phyloP scores from a whole-genome alignment of 2,888 invertebrate species.

The Cataglyphis livida region DNA sequence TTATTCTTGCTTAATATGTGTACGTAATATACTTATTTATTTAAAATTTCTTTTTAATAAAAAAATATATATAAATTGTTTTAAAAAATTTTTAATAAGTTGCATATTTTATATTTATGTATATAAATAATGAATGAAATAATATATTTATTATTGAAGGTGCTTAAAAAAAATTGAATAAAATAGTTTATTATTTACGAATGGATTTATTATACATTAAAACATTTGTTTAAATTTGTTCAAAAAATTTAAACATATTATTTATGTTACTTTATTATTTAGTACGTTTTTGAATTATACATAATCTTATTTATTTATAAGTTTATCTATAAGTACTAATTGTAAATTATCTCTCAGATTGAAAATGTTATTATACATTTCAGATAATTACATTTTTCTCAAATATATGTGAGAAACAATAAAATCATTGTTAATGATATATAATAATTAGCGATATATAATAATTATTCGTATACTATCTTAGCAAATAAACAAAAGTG shows the following conservation, averaged over 20 bases:
- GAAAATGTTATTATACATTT: not conserved
- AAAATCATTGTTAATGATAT: not conserved
- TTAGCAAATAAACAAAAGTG: not conserved
- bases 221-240: not conserved
- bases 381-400: not conserved
- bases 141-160: not conserved
- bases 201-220: not conserved
- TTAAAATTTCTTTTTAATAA: not conserved
- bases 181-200: not conserved
- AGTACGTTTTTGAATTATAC: not conserved
- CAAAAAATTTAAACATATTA: not conserved
- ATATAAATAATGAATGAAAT: not conserved
- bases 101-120: not conserved
- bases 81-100: not conserved
- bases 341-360: not conserved
- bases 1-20: not conserved
- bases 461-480: not conserved
- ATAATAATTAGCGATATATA: not conserved
- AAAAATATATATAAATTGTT: not conserved
- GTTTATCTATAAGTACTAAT: not conserved
- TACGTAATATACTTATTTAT: not conserved
- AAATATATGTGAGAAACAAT: conserved; percentile 1
- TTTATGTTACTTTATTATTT: not conserved
- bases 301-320: too few species aligned
- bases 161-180: not conserved